These are phyloP conservation scores for Taphrorychus bicolor DNA, from an alignment of 2,888 invertebrate species.

Conservation along the genomic window DNA sequence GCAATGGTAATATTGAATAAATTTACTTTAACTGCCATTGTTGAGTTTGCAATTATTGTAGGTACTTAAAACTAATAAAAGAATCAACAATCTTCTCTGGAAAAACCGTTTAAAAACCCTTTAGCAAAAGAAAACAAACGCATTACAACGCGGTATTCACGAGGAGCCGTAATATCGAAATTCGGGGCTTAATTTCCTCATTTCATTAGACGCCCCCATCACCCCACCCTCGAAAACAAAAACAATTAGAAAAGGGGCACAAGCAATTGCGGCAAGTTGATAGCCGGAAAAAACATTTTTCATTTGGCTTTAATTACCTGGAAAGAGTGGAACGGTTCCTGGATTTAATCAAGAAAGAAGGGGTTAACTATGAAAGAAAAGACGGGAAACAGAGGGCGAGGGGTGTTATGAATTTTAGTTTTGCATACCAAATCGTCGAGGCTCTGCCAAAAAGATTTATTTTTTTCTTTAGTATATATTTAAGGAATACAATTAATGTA, in stretches of 20 bases:
- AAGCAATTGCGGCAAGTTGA: slow-evolving; percentile 18
- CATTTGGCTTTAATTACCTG: slow-evolving; percentile 29
- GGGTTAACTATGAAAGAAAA: slow-evolving; percentile 2
- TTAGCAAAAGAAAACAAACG: background rate
- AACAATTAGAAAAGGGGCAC: slow-evolving; percentile 14
- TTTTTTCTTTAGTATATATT: too few relatives aligned
- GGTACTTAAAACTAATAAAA: too few relatives aligned
- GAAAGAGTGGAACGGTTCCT: slow-evolving; percentile 15
- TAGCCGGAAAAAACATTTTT: slow-evolving; percentile 25
- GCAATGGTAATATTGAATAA: too few relatives aligned
- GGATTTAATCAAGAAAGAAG: slow-evolving; percentile 24
- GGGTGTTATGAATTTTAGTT: background rate
- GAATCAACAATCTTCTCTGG: background rate
- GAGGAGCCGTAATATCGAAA: slow-evolving; percentile 2
- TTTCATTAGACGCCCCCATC: slow-evolving; percentile 6
- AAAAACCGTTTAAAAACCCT: background rate
- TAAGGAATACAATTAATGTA: too few relatives aligned
- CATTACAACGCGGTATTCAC: background rate
- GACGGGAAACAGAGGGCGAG: background rate
- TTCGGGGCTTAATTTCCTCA: slow-evolving; percentile 14
- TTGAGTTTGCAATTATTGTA: too few relatives aligned
- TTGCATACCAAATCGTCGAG: background rate
- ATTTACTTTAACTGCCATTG: too few relatives aligned
- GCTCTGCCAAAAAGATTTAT: too few relatives aligned
- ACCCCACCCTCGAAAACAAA: slow-evolving; percentile 6